These are phyloP conservation scores for Procambarus virginalis DNA, from an alignment of 1,140 invertebrate species.

Conservation along the genomic window DNA sequence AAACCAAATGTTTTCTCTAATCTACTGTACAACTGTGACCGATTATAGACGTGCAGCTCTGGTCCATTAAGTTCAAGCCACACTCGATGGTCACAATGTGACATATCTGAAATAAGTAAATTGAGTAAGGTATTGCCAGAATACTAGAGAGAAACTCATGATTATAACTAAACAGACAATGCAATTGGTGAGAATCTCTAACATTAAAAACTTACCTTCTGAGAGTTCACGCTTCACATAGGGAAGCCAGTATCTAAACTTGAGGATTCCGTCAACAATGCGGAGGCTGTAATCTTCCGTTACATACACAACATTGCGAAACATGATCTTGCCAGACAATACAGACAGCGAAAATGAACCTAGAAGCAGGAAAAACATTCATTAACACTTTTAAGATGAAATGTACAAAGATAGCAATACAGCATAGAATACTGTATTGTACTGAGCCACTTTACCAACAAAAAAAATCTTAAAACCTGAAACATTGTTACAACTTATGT, in stretches of 20 bases:
- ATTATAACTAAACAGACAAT: no score
- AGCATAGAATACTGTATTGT: no score
- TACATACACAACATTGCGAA: constrained; percentile 95
- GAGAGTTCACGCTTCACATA: constrained; percentile 96
- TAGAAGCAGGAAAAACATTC: constrained; percentile 74
- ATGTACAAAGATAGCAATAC: no score
- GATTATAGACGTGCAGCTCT: constrained; percentile 96
- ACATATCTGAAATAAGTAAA: constrained; percentile 84
- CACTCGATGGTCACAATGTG: constrained; percentile 94
- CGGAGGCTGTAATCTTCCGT: constrained; percentile 95
- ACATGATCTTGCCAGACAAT: constrained; percentile 98
- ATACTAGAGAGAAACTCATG: no score
- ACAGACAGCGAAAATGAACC: constrained; percentile 96
- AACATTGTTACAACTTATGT: no score
- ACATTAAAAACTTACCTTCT: constrained; percentile 81
- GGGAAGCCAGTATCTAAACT: constrained; percentile 97
- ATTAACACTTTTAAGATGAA: no score
- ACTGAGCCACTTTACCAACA: no score
- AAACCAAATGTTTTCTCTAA: constrained; percentile 93
- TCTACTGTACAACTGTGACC: constrained; percentile 89
- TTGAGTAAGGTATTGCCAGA: no score
- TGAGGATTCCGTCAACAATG: constrained; percentile 97
- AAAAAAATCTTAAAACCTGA: no score
- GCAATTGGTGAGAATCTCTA: not conserved
- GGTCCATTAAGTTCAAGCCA: constrained; percentile 96